Evolutionary conservation across 2,797 vertebrate genomes (phyloP).

Genomic region (Hippopotamyrus pictus): DNA sequence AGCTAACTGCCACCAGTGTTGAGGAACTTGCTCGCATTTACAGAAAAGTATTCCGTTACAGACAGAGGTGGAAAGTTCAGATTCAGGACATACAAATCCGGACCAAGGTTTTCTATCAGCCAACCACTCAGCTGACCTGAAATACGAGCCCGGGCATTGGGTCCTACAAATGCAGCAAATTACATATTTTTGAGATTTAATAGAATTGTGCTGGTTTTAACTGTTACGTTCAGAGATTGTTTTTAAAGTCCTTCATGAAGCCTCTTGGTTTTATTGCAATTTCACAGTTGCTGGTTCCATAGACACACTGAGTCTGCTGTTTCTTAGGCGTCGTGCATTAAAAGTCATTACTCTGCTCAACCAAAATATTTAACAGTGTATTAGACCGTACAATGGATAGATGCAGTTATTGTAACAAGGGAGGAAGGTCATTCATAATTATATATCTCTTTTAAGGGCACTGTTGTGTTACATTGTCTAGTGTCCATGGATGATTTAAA

Average conservation of each 20-base stretch:
- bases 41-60: neutral
- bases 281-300: constrained; percentile 51
- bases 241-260: neutral
- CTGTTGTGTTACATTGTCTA: neutral
- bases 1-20: neutral
- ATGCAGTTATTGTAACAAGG: neutral
- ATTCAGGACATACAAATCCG: neutral
- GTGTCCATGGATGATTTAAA: neutral
- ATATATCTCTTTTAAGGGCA: neutral
- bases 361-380: neutral
- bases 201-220: neutral
- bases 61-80: neutral
- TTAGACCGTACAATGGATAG: neutral
- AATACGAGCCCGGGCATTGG: neutral
- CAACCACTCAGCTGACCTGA: neutral
- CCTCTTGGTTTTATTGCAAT: constrained; percentile 41
- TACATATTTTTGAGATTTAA: neutral
- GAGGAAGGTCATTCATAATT: neutral
- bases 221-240: neutral
- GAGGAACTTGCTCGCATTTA: neutral
- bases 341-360: constrained; percentile 26
- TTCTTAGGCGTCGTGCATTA: constrained; percentile 41
- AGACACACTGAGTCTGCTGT: constrained; percentile 39
- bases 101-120: neutral
- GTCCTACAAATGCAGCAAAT: neutral